These are phyloP conservation scores for Pemphredon lugubris DNA, from an alignment of 2,888 invertebrate genomes.

Conservation along the genomic window DNA sequence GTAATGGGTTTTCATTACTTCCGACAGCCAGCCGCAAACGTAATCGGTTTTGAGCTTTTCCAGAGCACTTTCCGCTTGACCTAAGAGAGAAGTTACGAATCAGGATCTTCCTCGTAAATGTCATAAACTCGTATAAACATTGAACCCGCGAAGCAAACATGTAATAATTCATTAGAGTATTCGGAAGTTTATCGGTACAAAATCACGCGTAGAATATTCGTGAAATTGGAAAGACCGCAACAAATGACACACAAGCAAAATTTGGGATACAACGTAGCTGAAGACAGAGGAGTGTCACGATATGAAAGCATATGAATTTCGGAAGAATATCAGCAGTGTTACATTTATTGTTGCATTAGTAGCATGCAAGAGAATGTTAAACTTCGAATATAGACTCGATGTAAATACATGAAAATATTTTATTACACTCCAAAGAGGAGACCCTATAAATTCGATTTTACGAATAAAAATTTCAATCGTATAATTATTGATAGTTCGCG, in stretches of 20 bases:
- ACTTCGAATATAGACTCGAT: no score
- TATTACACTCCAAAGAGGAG: no score
- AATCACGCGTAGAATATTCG: not conserved
- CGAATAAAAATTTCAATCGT: no score
- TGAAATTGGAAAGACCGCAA: not conserved
- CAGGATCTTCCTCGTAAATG: not conserved
- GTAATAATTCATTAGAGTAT: not conserved
- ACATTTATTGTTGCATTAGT: conserved; percentile 9
- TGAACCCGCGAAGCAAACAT: not conserved
- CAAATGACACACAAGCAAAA: conserved; percentile 15
- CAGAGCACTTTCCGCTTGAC: conserved; percentile 91
- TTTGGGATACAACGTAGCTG: conserved; percentile 15
- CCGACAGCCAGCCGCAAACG: conserved; percentile 95
- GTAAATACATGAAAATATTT: no score
- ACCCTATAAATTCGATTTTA: no score
- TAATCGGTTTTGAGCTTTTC: conserved; percentile 96
- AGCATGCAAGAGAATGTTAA: conserved; percentile 28
- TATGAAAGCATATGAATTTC: conserved; percentile 32
- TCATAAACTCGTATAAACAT: not conserved
- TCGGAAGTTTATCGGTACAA: not conserved
- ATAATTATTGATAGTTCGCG: conserved; percentile 24
- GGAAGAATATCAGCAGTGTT: conserved; percentile 27
- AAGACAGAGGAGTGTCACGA: conserved; percentile 23
- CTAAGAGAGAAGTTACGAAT: conserved; percentile 74
- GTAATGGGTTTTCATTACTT: conserved; percentile 92